phyloP scores from a whole-genome alignment of 2,888 invertebrate species.

The Heliconius ethilla region DNA sequence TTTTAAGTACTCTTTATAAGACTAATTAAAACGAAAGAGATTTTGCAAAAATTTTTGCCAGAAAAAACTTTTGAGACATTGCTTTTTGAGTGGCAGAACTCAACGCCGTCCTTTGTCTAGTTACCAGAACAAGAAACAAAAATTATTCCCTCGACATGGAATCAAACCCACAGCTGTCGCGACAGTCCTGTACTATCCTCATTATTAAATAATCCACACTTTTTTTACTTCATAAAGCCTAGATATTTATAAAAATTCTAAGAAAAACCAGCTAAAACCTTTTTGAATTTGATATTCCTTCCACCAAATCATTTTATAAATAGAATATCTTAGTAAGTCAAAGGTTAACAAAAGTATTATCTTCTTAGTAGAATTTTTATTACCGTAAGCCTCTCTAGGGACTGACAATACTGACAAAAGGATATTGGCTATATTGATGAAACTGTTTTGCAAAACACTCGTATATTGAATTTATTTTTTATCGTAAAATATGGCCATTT shows the following conservation, averaged over 20 bases:
- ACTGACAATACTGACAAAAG: not conserved
- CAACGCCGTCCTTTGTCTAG: no score
- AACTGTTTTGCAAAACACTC: not conserved
- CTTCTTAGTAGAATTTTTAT: constrained; percentile 19
- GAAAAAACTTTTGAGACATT: not conserved
- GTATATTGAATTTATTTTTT: not conserved
- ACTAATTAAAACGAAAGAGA: no score
- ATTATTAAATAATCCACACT: no score
- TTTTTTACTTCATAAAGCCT: no score
- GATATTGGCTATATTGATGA: not conserved
- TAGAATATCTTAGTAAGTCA: constrained; percentile 4
- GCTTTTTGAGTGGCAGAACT: not conserved
- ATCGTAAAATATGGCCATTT: not conserved
- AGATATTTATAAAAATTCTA: no score
- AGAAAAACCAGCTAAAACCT: not conserved
- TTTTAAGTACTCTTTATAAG: no score
- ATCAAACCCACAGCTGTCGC: not conserved
- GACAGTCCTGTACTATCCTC: no score
- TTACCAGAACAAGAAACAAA: no score
- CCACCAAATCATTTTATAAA: constrained; percentile 2
- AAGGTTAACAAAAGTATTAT: constrained; percentile 16
- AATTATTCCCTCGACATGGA: not conserved
- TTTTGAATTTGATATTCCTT: not conserved
- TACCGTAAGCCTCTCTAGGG: not conserved
- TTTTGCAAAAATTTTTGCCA: no score